phyloP scores from a whole-genome alignment of 2,797 vertebrate species.

The Cyclura pinguis region DNA sequence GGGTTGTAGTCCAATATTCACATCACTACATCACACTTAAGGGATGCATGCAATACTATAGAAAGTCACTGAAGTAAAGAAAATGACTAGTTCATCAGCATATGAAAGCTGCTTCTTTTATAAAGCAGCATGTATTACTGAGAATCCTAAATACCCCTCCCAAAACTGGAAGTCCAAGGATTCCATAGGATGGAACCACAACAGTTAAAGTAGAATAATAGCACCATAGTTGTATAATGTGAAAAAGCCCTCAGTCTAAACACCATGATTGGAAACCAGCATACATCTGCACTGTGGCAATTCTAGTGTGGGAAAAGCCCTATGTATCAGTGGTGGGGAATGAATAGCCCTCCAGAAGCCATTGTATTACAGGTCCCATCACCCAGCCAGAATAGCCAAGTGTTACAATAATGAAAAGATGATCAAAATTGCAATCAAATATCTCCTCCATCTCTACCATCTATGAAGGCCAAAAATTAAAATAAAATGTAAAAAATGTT shows the following conservation, averaged over 20 bases:
- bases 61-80: neutral
- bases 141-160: no score
- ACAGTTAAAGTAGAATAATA: no score
- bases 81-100: neutral
- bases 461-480: neutral
- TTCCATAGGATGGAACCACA: no score
- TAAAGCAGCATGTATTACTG: neutral
- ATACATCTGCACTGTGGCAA: neutral
- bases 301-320: neutral
- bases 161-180: neutral
- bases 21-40: no score
- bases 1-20: no score
- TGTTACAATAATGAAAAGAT: neutral
- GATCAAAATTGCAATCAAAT: neutral
- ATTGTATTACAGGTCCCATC: neutral
- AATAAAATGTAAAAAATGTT: no score
- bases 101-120: conserved; percentile 8
- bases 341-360: neutral
- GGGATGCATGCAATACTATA: neutral
- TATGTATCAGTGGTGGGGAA: neutral
- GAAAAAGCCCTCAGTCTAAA: neutral
- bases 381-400: neutral
- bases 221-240: no score
- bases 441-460: neutral
- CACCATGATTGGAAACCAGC: neutral